These are phyloP conservation scores for Oryzias melastigma DNA, from an alignment of 2,113 vertebrate species.

Conservation along the genomic window DNA sequence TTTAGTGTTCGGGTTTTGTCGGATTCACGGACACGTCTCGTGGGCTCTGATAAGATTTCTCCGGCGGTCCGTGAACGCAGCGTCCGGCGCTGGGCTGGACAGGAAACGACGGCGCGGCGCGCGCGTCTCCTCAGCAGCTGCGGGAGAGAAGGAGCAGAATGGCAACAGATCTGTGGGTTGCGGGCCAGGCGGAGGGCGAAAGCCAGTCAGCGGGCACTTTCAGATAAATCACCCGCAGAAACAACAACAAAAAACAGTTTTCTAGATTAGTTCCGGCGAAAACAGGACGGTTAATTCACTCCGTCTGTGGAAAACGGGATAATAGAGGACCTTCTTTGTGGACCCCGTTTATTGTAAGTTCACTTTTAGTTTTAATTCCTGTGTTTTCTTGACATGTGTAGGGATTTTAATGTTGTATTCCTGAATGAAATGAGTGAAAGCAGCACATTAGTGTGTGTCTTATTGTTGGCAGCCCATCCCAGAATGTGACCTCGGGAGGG, in stretches of 20 bases:
- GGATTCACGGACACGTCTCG: background rate
- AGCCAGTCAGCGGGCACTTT: constrained; percentile 35
- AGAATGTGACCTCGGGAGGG: constrained; percentile 25
- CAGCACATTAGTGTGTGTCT: too few species aligned
- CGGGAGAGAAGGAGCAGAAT: constrained; percentile 59
- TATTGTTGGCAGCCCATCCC: constrained; percentile 25
- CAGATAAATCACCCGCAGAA: background rate
- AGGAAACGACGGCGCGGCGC: constrained; percentile 67
- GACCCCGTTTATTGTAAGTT: constrained; percentile 57
- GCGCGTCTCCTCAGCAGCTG: constrained; percentile 56
- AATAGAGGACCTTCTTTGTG: constrained; percentile 56
- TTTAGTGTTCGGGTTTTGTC: too few species aligned
- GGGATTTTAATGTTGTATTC: too few species aligned
- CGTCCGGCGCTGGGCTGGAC: constrained; percentile 62
- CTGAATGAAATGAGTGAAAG: too few species aligned
- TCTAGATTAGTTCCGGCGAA: too few species aligned
- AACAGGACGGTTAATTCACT: constrained; percentile 16
- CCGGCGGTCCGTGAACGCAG: constrained; percentile 36
- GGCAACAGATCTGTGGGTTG: constrained; percentile 15
- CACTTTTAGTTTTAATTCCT: constrained; percentile 1
- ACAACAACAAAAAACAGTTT: background rate
- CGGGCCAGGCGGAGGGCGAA: constrained; percentile 33
- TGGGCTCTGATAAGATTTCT: background rate
- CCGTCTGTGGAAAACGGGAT: constrained; percentile 24
- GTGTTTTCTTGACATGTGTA: background rate